Percentiles rank a stretch among this genome's conserved stretches.
Conservation (phyloP, 2,113 vertebrate genomes). For the Leiothrix lutea region DNA sequence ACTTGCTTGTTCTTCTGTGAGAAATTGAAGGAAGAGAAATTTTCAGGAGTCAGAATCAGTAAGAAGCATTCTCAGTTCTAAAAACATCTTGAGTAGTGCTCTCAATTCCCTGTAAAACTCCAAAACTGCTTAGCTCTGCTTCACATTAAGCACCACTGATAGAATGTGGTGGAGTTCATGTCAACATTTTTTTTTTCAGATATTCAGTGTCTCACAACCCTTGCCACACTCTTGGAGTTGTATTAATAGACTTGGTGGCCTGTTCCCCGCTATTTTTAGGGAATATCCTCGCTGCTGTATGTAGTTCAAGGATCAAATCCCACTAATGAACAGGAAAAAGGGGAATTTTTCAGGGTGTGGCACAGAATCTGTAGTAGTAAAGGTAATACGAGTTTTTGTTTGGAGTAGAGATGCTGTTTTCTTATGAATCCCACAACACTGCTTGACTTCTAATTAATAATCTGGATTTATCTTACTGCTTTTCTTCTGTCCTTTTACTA, state of each 20-base stretch:
- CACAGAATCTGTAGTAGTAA: neutral
- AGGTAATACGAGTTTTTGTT: neutral
- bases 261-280: neutral
- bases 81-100: neutral
- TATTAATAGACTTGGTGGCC: neutral
- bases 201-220: neutral
- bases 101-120: neutral
- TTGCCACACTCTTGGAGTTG: neutral
- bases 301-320: neutral
- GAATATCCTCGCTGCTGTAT: neutral
- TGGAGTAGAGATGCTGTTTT: neutral
- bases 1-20: neutral
- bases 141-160: accelerated
- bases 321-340: neutral
- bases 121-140: neutral
- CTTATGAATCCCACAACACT: neutral
- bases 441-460: neutral
- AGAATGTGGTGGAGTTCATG: neutral
- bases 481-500: neutral
- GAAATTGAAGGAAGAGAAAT: neutral
- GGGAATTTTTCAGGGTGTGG: neutral
- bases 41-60: neutral
- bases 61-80: neutral
- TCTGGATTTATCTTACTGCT: neutral
- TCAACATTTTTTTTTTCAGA: neutral